Conservation (phyloP, 2,797 vertebrate species). For the Lates japonicus region DNA sequence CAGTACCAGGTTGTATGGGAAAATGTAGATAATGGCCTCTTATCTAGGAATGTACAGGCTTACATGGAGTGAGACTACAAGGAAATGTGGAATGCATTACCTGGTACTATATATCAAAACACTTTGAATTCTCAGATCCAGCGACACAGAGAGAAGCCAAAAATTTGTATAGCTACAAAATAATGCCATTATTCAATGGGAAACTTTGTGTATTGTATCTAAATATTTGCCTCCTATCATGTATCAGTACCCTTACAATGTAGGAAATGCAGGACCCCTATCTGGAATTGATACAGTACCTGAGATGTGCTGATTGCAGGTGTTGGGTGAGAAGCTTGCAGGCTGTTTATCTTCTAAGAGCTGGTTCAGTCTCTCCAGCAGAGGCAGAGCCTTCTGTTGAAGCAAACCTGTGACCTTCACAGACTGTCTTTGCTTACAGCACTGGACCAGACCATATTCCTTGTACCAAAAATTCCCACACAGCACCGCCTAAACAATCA, state of each 20-base stretch:
- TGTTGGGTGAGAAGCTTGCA: conserved; percentile 54
- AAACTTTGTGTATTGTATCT: neutral
- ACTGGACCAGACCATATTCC: conserved; percentile 82
- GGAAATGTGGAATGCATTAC: too few species aligned
- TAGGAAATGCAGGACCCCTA: neutral
- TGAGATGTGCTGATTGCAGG: conserved; percentile 67
- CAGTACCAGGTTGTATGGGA: neutral
- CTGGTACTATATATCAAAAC: neutral
- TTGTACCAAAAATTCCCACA: conserved; percentile 86
- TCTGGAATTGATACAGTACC: conserved; percentile 54
- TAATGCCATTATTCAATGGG: neutral
- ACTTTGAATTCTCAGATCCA: neutral
- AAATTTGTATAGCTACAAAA: neutral
- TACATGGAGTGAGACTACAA: neutral
- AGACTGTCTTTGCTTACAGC: conserved; percentile 45
- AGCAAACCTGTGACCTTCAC: conserved; percentile 55
- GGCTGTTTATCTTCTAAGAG: conserved; percentile 79
- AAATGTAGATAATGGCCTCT: conserved; percentile 4
- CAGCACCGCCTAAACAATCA: conserved; percentile 82
- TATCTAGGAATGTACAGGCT: too few species aligned
- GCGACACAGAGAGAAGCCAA: neutral
- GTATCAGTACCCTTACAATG: neutral
- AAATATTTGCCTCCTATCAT: neutral
- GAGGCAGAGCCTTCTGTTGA: conserved; percentile 85
- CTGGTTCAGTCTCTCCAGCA: conserved; percentile 84